phyloP scores from a whole-genome alignment of 2,888 invertebrate genomes.

The Habrosyne pyritoides region DNA sequence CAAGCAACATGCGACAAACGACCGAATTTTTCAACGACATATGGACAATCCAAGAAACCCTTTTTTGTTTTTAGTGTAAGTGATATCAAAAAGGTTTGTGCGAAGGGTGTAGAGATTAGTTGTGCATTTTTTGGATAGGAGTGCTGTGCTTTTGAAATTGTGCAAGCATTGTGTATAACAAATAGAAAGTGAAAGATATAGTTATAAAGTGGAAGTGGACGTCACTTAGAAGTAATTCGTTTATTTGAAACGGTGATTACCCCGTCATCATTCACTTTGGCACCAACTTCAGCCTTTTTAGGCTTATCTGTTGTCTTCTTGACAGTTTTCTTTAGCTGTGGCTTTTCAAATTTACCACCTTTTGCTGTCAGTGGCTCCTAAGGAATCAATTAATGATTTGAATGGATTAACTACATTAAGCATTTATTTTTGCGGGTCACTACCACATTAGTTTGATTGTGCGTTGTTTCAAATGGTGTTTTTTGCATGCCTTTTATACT shows the following conservation, averaged over 20 bases:
- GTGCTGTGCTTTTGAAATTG: conserved; percentile 34
- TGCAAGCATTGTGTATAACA: conserved; percentile 23
- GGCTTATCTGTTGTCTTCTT: conserved; percentile 69
- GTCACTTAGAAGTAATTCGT: conserved; percentile 40
- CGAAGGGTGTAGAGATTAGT: conserved; percentile 16
- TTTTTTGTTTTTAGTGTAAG: background rate
- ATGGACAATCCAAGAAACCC: conserved; percentile 15
- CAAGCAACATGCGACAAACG: conserved; percentile 64
- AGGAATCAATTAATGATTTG: conserved; percentile 59
- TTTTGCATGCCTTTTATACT: conserved; percentile 43
- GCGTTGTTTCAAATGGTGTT: conserved; percentile 26
- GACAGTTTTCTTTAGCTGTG: conserved; percentile 76
- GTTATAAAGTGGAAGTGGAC: conserved; percentile 42
- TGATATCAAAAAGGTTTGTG: background rate
- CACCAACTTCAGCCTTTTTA: conserved; percentile 59
- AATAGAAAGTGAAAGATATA: conserved; percentile 19
- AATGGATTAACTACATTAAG: conserved; percentile 45
- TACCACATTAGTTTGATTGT: conserved; percentile 58
- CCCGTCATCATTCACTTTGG: conserved; percentile 54
- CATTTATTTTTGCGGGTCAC: conserved; percentile 44
- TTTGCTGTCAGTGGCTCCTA: conserved; percentile 76
- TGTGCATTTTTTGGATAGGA: conserved; percentile 21
- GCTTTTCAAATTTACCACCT: conserved; percentile 77
- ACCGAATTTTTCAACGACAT: conserved; percentile 38
- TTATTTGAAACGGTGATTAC: conserved; percentile 60